Percentiles rank a stretch among this genome's conserved stretches.
phyloP scores from a whole-genome alignment of 2,113 vertebrate species.

The Emberiza fucata region DNA sequence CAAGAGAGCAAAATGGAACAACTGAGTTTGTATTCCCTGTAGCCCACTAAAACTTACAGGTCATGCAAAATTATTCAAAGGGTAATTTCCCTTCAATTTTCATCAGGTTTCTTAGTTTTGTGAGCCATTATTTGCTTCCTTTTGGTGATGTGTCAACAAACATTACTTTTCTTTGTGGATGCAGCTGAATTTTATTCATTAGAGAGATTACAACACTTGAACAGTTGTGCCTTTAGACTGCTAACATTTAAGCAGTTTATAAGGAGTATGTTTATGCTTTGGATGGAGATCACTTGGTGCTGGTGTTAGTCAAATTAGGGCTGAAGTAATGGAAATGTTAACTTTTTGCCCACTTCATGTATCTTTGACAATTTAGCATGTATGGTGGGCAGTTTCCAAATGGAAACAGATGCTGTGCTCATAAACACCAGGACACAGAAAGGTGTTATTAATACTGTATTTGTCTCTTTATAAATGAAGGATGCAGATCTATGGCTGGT shows the following conservation, averaged over 20 bases:
- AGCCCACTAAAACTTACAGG: background rate
- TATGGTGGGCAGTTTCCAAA: background rate
- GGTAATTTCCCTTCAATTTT: background rate
- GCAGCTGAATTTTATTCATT: background rate
- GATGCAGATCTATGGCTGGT: background rate
- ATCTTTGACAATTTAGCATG: background rate
- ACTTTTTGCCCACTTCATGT: background rate
- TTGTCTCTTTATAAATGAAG: background rate
- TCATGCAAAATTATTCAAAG: background rate
- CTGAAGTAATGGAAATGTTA: constrained; percentile 17
- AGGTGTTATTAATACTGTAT: background rate
- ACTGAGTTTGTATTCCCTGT: background rate
- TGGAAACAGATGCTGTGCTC: background rate
- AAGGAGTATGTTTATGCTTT: background rate
- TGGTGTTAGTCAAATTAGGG: background rate
- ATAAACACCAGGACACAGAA: background rate
- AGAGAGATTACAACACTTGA: background rate
- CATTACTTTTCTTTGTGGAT: background rate
- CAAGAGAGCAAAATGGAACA: background rate
- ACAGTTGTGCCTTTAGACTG: background rate
- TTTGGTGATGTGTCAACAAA: background rate
- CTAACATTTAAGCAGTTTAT: background rate
- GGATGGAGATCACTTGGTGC: background rate
- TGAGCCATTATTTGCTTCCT: constrained; percentile 1
- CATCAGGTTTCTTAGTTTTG: background rate